These are phyloP conservation scores for Coremacera marginata DNA, from an alignment of 2,888 invertebrate species.

Conservation along the genomic window DNA sequence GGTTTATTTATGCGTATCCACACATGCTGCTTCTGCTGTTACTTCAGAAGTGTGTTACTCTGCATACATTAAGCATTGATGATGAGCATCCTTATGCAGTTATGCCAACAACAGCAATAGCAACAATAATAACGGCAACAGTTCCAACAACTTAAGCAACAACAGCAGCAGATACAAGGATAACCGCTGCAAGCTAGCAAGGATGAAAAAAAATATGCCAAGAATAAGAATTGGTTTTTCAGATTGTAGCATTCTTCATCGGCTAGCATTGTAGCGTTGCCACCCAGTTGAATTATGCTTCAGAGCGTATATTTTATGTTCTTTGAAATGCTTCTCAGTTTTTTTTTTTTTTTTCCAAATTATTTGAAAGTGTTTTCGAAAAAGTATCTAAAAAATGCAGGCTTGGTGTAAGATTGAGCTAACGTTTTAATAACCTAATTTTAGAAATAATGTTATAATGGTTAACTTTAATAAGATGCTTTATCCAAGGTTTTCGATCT, in stretches of 20 bases:
- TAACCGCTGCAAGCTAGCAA: background rate
- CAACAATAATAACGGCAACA: background rate
- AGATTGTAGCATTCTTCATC: no score
- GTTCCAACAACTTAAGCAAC: background rate
- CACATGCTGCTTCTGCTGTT: background rate
- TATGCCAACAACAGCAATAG: background rate
- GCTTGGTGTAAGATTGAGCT: no score
- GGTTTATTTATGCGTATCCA: constrained; percentile 17
- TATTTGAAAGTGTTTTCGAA: no score
- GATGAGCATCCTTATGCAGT: constrained; percentile 1
- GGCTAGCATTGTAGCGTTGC: no score
- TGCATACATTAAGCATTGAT: constrained; percentile 11
- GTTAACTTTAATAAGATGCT: no score
- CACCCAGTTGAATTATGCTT: no score
- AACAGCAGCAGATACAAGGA: background rate
- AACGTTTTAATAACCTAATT: no score
- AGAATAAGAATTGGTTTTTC: background rate
- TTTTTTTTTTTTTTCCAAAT: no score
- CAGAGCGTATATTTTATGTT: no score
- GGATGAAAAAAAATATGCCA: background rate
- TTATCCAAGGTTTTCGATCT: no score
- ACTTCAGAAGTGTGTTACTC: constrained; percentile 9
- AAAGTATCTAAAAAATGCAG: constrained; percentile 32
- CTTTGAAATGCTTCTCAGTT: no score
- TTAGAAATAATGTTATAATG: no score